Evolutionary conservation across 2,113 vertebrate genomes (phyloP).

Genomic region (Potamarius usumacintae): DNA sequence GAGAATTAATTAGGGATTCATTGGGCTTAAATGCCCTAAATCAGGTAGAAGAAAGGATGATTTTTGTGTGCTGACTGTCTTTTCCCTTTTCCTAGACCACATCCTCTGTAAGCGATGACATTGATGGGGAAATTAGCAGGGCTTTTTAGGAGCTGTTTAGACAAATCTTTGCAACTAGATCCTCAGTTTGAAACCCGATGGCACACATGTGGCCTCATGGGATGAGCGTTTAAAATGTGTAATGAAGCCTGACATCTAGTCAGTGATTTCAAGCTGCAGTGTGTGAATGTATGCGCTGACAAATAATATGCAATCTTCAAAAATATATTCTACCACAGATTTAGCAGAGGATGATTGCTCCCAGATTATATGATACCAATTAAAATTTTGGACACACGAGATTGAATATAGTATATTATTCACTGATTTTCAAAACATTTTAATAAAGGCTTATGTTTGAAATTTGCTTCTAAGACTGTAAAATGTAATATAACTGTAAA

Average conservation of each 20-base stretch:
- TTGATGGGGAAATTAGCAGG: conserved; percentile 37
- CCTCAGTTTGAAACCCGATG: conserved; percentile 36
- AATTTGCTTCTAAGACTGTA: background rate
- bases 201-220: conserved; percentile 19
- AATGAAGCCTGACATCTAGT: conserved; percentile 32
- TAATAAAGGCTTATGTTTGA: background rate
- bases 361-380: too few relatives aligned
- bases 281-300: conserved; percentile 18
- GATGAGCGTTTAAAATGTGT: conserved; percentile 29
- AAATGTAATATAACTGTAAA: background rate
- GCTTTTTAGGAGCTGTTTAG: conserved; percentile 34
- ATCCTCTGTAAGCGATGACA: conserved; percentile 29
- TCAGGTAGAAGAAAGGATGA: conserved; percentile 72
- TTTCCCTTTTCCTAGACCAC: conserved; percentile 8
- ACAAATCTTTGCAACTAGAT: conserved; percentile 43
- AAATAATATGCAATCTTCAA: background rate
- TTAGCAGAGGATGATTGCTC: background rate
- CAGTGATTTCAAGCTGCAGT: conserved; percentile 18
- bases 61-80: conserved; percentile 48
- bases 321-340: background rate
- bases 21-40: conserved; percentile 82
- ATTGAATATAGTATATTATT: background rate
- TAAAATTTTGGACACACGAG: background rate
- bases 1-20: conserved; percentile 81
- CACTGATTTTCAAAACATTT: background rate